Base-by-base conservation (phyloP, 1,140 invertebrate genomes). In the Venturia canescens region DNA sequence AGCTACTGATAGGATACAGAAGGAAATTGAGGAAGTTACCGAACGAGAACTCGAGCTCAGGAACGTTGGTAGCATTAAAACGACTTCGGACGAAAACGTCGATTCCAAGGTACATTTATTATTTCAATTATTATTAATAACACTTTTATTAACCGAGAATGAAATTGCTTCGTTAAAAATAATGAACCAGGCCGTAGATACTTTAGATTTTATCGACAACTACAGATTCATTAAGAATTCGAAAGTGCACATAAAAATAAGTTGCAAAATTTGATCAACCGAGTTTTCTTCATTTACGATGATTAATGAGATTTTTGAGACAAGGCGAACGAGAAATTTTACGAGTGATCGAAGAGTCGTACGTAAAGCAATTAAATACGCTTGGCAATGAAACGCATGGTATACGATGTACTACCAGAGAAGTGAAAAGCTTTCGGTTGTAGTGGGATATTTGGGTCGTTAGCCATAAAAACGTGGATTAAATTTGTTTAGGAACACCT, bases 21-120 rank as follows among this genome's bases (percentile, higher is more conserved):
- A 93, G 83, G 94, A 95, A 90, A 95, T 95, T 82, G 94, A 94
- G 83, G 94, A 95, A 88, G 94, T 95, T 50, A 94, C 93, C 16
- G 94, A 94, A 83, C 92, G 94, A 71, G 94, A 95, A 85, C 91
- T 93, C 83, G 94, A 95, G 84, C 93, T 95, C 78, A 93, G 94
- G 84, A 94, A 94, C 88, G 91, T 93, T 80, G 93, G 89, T 26
- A 90, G 88, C 85, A 90, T 89, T 77, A 90, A 90, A 71, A 90
- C 89, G 18, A 87, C 84, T 48, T 90, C 89, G 18, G 83, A 89
- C 84, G 89, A 90, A 66, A 87, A 84, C 15, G 89, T 89, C 9
- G 88, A 90, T 81, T 89, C 86, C 26, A 89, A 89, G 88, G 89
- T 89, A 80, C 44, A 34, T 23, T 23, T 70, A 57, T 38, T 60